Evolutionary conservation across 2,797 vertebrate genomes (phyloP).

Genomic region (Sebastes iracundus): DNA sequence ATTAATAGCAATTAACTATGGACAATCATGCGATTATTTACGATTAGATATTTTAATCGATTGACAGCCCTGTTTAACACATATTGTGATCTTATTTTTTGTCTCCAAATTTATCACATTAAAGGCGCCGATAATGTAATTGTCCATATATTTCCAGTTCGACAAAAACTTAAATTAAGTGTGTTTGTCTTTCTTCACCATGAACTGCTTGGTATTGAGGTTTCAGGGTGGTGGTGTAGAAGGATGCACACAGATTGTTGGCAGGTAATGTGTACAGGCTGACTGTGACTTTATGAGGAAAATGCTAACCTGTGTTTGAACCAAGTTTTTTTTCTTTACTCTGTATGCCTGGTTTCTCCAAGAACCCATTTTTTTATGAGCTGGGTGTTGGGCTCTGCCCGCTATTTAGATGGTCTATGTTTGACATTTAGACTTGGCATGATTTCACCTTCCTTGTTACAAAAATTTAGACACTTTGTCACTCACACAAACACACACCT

Average conservation of each 20-base stretch:
- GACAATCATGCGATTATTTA: not conserved
- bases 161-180: not conserved
- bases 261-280: not conserved
- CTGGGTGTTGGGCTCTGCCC: not conserved
- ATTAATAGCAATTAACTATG: no score
- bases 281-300: not conserved
- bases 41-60: no score
- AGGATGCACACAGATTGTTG: not conserved
- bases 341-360: not conserved
- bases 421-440: slow-evolving; percentile 23
- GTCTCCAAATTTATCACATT: not conserved
- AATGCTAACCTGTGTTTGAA: not conserved
- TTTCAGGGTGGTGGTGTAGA: not conserved
- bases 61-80: no score
- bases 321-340: not conserved
- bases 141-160: no score
- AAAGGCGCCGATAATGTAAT: not conserved
- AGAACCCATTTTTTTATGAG: not conserved
- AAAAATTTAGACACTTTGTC: slow-evolving; percentile 2
- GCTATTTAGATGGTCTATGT: not conserved
- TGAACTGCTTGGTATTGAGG: not conserved
- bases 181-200: not conserved
- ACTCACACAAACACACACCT: not conserved
- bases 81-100: no score
- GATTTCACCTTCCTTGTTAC: slow-evolving; percentile 14